A percentile compares a stretch with the other conserved stretches of the same genome.
phyloP scores from a whole-genome alignment of 2,797 vertebrate genomes.

The Gadopsis bispinosus region DNA sequence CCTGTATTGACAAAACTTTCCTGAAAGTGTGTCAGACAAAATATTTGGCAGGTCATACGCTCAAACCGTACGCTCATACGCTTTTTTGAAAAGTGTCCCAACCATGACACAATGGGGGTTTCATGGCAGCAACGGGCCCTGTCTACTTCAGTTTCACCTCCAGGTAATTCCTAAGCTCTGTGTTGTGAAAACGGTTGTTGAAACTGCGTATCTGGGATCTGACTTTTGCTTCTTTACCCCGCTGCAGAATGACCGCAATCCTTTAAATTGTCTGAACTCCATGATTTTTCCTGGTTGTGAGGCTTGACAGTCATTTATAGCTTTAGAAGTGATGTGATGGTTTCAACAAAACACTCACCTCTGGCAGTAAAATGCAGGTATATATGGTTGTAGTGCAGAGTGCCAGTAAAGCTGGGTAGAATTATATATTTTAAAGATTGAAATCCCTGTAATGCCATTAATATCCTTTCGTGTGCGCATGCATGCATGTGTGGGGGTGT shows the following conservation, averaged over 20 bases:
- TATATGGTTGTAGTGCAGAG: conserved; percentile 2
- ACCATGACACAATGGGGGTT: conserved; percentile 41
- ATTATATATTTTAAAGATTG: background rate
- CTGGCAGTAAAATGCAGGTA: conserved; percentile 20
- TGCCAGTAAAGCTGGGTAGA: background rate
- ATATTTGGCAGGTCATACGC: conserved; percentile 7
- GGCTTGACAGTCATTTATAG: conserved; percentile 41
- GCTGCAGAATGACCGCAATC: conserved; percentile 49
- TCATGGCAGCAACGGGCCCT: conserved; percentile 41
- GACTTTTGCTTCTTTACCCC: conserved; percentile 39
- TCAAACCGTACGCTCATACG: too few species aligned
- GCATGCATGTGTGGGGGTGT: too few species aligned
- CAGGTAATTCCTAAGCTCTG: conserved; percentile 41
- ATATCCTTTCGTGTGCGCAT: background rate
- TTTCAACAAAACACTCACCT: conserved; percentile 59
- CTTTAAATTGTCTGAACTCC: conserved; percentile 21
- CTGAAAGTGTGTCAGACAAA: background rate
- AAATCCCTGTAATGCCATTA: background rate
- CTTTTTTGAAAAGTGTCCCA: conserved; percentile 31
- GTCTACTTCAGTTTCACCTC: conserved; percentile 61
- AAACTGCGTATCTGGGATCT: conserved; percentile 48
- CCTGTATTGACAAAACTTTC: conserved; percentile 4
- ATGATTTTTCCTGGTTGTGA: conserved; percentile 46
- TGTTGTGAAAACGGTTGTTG: conserved; percentile 42
- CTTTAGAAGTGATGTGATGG: conserved; percentile 43